phyloP scores from a whole-genome alignment of 2,888 invertebrate species.

The Neuroscelio doddi region DNA sequence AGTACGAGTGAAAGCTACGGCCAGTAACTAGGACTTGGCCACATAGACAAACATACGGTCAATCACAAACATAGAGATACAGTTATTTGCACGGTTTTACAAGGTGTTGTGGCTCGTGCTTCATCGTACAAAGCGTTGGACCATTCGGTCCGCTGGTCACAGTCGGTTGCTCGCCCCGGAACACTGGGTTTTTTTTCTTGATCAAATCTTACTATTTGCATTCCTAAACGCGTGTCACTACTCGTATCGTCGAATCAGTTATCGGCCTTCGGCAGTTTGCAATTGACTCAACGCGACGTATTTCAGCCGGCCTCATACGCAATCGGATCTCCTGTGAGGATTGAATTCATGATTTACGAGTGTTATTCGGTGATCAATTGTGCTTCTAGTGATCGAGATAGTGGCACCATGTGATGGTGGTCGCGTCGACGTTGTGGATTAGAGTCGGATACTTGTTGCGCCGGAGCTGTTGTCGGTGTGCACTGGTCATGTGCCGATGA shows the following conservation, averaged over 20 bases:
- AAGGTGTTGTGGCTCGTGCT: slow-evolving; percentile 5
- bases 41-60: slow-evolving; percentile 14
- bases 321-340: not conserved
- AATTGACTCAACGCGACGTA: not conserved
- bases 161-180: too few species aligned
- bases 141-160: slow-evolving; percentile 2
- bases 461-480: slow-evolving; percentile 11
- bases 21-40: not conserved
- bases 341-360: not conserved
- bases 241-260: too few species aligned
- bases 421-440: not conserved
- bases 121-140: not conserved
- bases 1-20: slow-evolving; percentile 1
- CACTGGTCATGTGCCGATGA: slow-evolving; percentile 2
- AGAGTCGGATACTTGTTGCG: not conserved
- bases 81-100: slow-evolving; percentile 6
- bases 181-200: too few species aligned
- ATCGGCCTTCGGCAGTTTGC: not conserved
- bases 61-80: slow-evolving; percentile 2
- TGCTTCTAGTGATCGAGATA: not conserved
- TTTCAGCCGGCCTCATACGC: not conserved
- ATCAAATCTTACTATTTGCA: too few species aligned
- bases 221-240: too few species aligned
- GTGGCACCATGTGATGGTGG: slow-evolving; percentile 14
- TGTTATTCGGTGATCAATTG: not conserved